Conservation (phyloP, 2,797 vertebrate species). For the Phyllotis vaccarum region DNA sequence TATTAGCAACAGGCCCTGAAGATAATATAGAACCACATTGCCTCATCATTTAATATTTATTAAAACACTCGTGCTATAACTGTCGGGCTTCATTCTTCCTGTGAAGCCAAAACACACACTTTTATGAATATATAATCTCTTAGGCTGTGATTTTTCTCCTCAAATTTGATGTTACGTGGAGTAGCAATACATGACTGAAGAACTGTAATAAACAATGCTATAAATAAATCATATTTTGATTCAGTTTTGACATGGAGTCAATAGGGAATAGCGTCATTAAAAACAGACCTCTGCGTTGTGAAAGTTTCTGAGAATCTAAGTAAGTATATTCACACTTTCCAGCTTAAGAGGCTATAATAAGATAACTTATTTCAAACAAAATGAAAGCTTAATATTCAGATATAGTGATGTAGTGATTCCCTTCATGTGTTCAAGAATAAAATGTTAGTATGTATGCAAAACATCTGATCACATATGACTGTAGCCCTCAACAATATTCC, state of each 20-base stretch:
- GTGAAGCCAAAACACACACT: neutral
- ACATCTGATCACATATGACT: neutral
- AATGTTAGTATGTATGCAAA: slow-evolving; percentile 12
- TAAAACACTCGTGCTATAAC: neutral
- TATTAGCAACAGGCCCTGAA: neutral
- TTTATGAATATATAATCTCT: neutral
- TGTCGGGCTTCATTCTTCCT: slow-evolving; percentile 6
- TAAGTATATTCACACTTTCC: neutral
- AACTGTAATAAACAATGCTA: neutral
- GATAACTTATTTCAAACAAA: slow-evolving; percentile 10
- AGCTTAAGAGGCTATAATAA: neutral
- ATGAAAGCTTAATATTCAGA: slow-evolving; percentile 9
- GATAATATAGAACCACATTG: neutral
- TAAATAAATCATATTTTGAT: slow-evolving; percentile 5
- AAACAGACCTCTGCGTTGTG: neutral
- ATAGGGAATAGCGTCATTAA: neutral
- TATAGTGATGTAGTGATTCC: neutral
- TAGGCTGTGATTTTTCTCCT: neutral
- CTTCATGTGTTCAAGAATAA: neutral
- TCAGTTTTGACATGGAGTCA: neutral
- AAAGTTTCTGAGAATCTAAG: neutral
- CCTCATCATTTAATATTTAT: slow-evolving; percentile 51
- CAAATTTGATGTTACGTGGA: neutral
- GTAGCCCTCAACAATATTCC: neutral
- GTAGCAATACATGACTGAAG: neutral